A percentile compares a stretch with the other conserved stretches of the same genome.
Evolutionary conservation across 2,797 vertebrate genomes (phyloP).

Genomic region (Passerculus sandwichensis): DNA sequence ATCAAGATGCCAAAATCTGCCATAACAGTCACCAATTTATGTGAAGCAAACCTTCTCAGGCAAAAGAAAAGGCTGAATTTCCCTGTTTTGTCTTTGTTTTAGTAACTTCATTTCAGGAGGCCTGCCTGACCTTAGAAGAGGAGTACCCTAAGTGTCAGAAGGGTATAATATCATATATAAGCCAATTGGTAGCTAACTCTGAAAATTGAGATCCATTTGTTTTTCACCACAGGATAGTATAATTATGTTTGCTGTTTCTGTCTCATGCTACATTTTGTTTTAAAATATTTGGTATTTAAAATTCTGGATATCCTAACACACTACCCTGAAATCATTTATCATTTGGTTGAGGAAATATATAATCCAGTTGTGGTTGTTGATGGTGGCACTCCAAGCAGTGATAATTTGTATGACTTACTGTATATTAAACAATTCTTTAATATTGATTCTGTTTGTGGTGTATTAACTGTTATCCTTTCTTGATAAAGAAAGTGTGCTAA

Average conservation of each 20-base stretch:
- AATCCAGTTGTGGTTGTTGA: background rate
- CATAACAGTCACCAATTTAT: background rate
- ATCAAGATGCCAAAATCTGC: background rate
- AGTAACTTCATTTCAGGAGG: constrained; percentile 8
- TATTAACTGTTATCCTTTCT: constrained; percentile 64
- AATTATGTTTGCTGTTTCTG: constrained; percentile 27
- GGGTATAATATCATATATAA: background rate
- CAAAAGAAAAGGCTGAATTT: background rate
- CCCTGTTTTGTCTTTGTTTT: background rate
- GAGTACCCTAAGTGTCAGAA: background rate
- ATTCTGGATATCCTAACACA: constrained; percentile 24
- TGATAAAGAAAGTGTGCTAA: constrained; percentile 43
- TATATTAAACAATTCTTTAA: constrained; percentile 62
- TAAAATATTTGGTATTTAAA: constrained; percentile 39
- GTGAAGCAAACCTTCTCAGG: background rate
- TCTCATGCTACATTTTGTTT: constrained; percentile 21
- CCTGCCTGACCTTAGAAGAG: background rate
- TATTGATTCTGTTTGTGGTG: constrained; percentile 61
- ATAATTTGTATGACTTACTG: constrained; percentile 60
- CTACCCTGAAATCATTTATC: constrained; percentile 41
- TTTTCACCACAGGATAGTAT: constrained; percentile 10
- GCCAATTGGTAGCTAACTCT: background rate
- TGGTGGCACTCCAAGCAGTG: constrained; percentile 42
- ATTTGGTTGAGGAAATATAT: constrained; percentile 42
- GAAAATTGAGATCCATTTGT: constrained; percentile 9